Evolutionary conservation across 2,888 invertebrate genomes (phyloP).

Genomic region (Limnephilus lunatus): DNA sequence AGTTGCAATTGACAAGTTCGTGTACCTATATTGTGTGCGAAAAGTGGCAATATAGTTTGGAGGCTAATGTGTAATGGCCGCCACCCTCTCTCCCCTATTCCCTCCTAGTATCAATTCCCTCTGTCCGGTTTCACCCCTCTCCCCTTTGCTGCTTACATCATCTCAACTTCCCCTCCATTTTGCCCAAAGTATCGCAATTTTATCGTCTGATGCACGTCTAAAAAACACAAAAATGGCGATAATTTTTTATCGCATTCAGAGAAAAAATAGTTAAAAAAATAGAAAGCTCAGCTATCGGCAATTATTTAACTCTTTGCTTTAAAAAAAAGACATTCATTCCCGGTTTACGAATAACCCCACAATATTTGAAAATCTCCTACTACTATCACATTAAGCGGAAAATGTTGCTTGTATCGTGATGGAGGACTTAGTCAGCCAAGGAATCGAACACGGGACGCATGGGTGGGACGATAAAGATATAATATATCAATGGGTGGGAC

Average conservation of each 20-base stretch:
- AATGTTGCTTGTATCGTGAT: too few species aligned
- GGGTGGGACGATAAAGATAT: too few species aligned
- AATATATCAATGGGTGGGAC: too few species aligned
- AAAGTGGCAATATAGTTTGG: conserved; percentile 55
- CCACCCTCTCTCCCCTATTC: neutral
- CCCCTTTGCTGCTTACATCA: conserved; percentile 27
- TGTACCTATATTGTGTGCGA: neutral
- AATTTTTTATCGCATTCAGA: conserved; percentile 24
- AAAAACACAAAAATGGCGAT: conserved; percentile 55
- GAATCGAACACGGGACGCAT: too few species aligned
- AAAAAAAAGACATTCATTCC: too few species aligned
- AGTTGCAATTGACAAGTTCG: neutral
- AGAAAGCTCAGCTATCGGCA: neutral
- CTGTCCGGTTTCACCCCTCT: conserved; percentile 39
- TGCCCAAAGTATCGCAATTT: conserved; percentile 50
- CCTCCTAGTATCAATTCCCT: neutral
- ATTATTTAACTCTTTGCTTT: too few species aligned
- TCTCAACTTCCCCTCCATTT: conserved; percentile 48
- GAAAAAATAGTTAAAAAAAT: neutral
- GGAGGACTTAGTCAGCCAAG: too few species aligned
- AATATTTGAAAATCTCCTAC: too few species aligned
- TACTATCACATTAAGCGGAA: too few species aligned
- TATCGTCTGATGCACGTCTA: conserved; percentile 43
- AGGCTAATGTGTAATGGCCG: conserved; percentile 44
- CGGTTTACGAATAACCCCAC: too few species aligned